These are phyloP conservation scores for Variabilichromis moorii DNA, from an alignment of 2,113 vertebrate species.

Conservation along the genomic window DNA sequence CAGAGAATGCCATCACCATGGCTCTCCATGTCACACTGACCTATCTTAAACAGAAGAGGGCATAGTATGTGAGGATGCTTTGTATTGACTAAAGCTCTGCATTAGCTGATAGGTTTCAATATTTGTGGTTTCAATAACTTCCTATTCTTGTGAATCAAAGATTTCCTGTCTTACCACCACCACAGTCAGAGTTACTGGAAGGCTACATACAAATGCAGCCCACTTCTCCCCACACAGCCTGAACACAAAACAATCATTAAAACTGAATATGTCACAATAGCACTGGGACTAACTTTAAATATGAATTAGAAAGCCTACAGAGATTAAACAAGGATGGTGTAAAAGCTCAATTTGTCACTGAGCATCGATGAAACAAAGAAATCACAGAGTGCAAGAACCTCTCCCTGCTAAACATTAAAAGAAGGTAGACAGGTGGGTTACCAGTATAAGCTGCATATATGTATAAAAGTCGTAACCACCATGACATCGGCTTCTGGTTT, in stretches of 20 bases:
- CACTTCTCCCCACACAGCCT: not conserved
- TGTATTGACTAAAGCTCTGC: not conserved
- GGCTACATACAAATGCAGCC: not conserved
- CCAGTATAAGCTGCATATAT: not conserved
- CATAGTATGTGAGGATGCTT: not conserved
- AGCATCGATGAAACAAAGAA: not conserved
- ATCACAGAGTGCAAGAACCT: not conserved
- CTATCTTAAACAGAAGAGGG: not conserved
- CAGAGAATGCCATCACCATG: not conserved
- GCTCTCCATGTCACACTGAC: not conserved
- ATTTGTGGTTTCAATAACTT: not conserved
- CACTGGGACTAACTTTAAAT: not conserved
- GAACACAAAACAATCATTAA: not conserved
- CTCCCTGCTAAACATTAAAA: not conserved
- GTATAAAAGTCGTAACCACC: not conserved
- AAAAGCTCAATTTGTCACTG: not conserved
- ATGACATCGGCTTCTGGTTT: fast-evolving
- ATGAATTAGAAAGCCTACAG: not conserved
- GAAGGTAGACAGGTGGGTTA: not conserved
- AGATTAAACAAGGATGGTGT: not conserved
- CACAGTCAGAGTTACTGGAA: not conserved
- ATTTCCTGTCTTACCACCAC: not conserved
- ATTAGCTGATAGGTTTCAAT: not conserved
- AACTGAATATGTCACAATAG: not conserved
- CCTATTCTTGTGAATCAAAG: fast-evolving